Evolutionary conservation across 2,888 invertebrate species (phyloP).

Genomic region (Lasioglossum oenotherae): DNA sequence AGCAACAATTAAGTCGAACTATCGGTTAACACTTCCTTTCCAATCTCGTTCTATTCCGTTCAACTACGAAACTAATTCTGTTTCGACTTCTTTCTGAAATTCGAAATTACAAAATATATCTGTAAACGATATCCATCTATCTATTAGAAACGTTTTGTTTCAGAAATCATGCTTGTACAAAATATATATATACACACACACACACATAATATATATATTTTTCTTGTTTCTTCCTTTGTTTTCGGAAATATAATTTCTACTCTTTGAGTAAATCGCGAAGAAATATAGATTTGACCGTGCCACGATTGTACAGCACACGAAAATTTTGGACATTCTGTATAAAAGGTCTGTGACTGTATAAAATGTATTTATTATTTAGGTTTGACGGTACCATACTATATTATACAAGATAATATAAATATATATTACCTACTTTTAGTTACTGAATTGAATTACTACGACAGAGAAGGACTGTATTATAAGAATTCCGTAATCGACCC

Average conservation of each 20-base stretch:
- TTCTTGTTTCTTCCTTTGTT: background rate
- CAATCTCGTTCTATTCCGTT: background rate
- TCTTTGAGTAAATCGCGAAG: constrained; percentile 15
- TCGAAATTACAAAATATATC: background rate
- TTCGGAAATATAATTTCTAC: constrained; percentile 18
- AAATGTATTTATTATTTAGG: constrained; percentile 84
- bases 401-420: constrained; percentile 75
- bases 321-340: constrained; percentile 82
- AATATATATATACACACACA: background rate
- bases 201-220: background rate
- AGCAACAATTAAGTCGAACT: constrained; percentile 44
- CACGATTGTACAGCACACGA: constrained; percentile 65
- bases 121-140: background rate
- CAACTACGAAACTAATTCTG: too few relatives aligned
- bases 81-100: background rate
- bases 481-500: constrained; percentile 59
- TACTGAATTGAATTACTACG: constrained; percentile 79
- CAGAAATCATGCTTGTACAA: background rate
- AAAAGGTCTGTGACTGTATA: constrained; percentile 82
- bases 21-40: constrained; percentile 21
- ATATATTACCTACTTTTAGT: constrained; percentile 80
- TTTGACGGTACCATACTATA: constrained; percentile 82
- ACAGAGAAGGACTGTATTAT: constrained; percentile 78
- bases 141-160: background rate
- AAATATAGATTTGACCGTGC: constrained; percentile 38